Percentiles rank a stretch among this genome's conserved stretches.
These are phyloP conservation scores for Temnothorax longispinosus DNA, from an alignment of 1,140 invertebrate genomes.

Conservation along the genomic window DNA sequence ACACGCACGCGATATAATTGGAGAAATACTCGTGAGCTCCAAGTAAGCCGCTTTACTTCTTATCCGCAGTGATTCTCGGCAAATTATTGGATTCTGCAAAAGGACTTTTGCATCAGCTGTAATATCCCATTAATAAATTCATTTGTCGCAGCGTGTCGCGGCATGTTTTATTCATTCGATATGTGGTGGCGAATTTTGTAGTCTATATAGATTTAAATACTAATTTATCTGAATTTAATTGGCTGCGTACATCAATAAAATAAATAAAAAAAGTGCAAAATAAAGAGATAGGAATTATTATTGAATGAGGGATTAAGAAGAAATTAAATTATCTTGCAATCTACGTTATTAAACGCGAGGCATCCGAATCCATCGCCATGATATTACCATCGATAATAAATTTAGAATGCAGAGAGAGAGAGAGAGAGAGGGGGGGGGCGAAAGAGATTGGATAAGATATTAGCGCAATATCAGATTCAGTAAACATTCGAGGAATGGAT, in stretches of 20 bases:
- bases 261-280: not conserved
- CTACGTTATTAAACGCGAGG: slow-evolving; percentile 10
- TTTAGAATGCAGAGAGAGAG: slow-evolving; percentile 6
- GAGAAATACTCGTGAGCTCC: slow-evolving; percentile 53
- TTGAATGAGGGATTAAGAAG: not conserved
- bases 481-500: slow-evolving; percentile 7
- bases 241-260: not conserved
- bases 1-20: slow-evolving; percentile 50
- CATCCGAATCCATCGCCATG: not conserved
- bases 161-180: slow-evolving; percentile 23
- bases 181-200: not conserved
- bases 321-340: slow-evolving; percentile 18
- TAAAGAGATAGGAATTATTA: slow-evolving; percentile 14
- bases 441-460: slow-evolving; percentile 7
- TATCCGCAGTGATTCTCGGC: slow-evolving; percentile 52
- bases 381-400: slow-evolving; percentile 15
- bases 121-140: slow-evolving; percentile 47
- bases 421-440: not conserved
- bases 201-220: not conserved
- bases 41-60: slow-evolving; percentile 61
- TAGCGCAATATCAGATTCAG: not conserved
- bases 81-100: slow-evolving; percentile 50
- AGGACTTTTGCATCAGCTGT: slow-evolving; percentile 28
- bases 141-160: not conserved
- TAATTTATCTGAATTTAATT: slow-evolving; percentile 9